A percentile compares a stretch with the other conserved stretches of the same genome.
These are phyloP conservation scores for Synanthedon andrenaeformis DNA, from an alignment of 2,888 invertebrate species.

Conservation along the genomic window DNA sequence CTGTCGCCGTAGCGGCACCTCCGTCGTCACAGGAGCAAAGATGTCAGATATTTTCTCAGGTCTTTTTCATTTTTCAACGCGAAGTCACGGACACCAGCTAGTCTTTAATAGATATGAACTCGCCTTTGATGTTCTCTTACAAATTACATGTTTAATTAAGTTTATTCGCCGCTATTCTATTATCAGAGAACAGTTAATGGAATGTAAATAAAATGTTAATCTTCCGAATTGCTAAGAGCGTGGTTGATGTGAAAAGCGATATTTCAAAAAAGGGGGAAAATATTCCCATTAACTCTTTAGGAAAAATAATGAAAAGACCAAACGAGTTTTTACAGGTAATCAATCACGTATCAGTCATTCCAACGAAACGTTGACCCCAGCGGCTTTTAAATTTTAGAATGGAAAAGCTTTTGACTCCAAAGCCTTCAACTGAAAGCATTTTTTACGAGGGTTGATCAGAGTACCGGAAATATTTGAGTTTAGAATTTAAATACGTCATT, in stretches of 20 bases:
- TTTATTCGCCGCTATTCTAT: background rate
- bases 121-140: background rate
- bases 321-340: background rate
- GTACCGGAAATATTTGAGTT: no score
- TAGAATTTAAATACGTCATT: no score
- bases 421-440: no score
- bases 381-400: background rate
- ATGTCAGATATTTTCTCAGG: no score
- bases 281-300: background rate
- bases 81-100: no score
- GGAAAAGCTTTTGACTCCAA: no score
- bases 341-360: background rate
- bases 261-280: background rate
- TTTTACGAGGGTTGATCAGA: no score
- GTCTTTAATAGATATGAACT: background rate
- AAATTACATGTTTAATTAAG: background rate
- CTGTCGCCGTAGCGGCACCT: no score
- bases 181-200: background rate
- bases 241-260: background rate
- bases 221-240: background rate
- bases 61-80: no score
- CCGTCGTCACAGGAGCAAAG: no score
- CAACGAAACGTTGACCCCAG: background rate
- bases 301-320: background rate
- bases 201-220: background rate